Percentiles rank a stretch among this genome's conserved stretches.
Evolutionary conservation across 2,797 vertebrate genomes (phyloP).

Genomic region (Remorina albescens): DNA sequence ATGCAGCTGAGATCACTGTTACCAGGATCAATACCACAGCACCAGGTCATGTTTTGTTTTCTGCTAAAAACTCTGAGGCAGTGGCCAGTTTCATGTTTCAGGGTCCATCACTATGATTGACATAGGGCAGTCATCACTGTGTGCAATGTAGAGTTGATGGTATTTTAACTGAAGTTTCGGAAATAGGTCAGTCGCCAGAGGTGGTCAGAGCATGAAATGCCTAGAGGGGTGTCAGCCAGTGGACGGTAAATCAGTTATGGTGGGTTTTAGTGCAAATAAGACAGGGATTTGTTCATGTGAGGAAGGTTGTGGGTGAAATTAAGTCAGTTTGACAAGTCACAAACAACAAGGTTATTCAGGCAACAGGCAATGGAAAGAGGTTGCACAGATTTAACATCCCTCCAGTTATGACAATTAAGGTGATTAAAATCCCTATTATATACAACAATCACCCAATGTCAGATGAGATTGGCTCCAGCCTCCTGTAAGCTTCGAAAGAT

Average conservation of each 20-base stretch:
- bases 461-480: no score
- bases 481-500: no score
- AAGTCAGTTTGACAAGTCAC: no score
- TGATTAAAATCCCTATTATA: no score
- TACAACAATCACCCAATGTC: no score
- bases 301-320: no score
- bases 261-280: not conserved
- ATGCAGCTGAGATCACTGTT: no score
- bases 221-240: not conserved
- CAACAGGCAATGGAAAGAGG: no score
- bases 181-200: slow-evolving; percentile 19
- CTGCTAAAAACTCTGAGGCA: not conserved
- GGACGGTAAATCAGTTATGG: not conserved
- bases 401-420: no score
- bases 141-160: not conserved
- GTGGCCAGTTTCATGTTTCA: not conserved
- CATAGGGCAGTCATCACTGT: not conserved
- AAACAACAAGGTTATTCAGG: no score
- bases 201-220: not conserved
- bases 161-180: not conserved
- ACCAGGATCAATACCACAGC: no score
- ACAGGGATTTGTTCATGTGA: not conserved
- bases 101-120: not conserved
- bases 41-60: not conserved
- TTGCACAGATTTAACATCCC: no score